These are phyloP conservation scores for Selene dorsalis DNA, from an alignment of 2,797 vertebrate genomes.

Conservation along the genomic window DNA sequence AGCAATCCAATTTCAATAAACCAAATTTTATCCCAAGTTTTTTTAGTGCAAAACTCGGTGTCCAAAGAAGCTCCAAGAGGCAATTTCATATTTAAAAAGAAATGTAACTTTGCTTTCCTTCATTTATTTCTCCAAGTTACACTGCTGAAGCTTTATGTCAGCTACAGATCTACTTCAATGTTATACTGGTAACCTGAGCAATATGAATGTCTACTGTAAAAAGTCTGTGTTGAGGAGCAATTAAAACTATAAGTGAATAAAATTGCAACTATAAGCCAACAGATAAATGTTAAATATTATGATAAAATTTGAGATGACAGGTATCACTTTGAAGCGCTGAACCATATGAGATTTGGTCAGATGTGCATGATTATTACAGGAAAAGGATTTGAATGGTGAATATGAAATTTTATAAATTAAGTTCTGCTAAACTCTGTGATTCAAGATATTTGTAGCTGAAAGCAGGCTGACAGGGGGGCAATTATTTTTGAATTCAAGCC, in stretches of 20 bases:
- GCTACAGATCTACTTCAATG: not conserved
- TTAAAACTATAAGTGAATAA: too few relatives aligned
- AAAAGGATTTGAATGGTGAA: not conserved
- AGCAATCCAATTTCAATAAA: not conserved
- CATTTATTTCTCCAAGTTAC: not conserved
- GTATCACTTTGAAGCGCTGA: not conserved
- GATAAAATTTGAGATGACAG: too few relatives aligned
- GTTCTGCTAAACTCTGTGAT: not conserved
- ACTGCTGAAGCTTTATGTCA: not conserved
- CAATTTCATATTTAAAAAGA: conserved; percentile 3
- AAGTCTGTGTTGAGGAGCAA: too few relatives aligned
- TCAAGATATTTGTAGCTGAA: not conserved
- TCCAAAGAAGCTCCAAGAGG: conserved; percentile 9
- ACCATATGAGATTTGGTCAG: not conserved
- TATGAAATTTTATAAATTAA: not conserved
- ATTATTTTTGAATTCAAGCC: not conserved
- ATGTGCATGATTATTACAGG: not conserved
- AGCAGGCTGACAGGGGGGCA: not conserved
- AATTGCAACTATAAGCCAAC: too few relatives aligned
- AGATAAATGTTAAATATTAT: too few relatives aligned
- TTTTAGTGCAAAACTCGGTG: conserved; percentile 20
- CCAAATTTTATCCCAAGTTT: not conserved
- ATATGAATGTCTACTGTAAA: too few relatives aligned
- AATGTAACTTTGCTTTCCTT: not conserved
- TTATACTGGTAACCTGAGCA: too few relatives aligned